phyloP scores from a whole-genome alignment of 2,113 vertebrate genomes.

The Xiphophorus maculatus region DNA sequence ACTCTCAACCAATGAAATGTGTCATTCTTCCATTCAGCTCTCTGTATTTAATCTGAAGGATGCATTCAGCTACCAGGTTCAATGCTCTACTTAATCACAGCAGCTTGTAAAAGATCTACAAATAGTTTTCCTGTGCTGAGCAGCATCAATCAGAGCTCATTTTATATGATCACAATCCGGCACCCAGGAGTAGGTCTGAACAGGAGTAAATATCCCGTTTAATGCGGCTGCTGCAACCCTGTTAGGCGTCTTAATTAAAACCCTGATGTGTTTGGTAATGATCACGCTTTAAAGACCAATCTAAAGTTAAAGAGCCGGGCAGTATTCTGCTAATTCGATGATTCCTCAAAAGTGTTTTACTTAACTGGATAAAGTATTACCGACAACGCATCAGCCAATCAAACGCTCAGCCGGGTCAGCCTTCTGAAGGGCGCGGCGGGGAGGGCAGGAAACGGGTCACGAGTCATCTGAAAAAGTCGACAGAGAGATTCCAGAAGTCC shows the following conservation, averaged over 20 bases:
- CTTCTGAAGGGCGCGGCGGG: conserved; percentile 2
- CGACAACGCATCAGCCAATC: conserved; percentile 9
- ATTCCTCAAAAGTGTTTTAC: conserved; percentile 5
- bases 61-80: not conserved
- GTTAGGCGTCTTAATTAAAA: conserved; percentile 59
- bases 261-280: conserved; percentile 44
- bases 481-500: conserved; percentile 77
- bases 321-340: conserved; percentile 37
- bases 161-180: conserved; percentile 23
- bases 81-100: conserved; percentile 4
- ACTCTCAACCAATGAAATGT: not conserved
- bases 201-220: conserved; percentile 22
- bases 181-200: conserved; percentile 17
- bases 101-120: not conserved
- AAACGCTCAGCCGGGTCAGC: conserved; percentile 21
- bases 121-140: not conserved
- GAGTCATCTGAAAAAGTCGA: conserved; percentile 69
- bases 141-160: conserved; percentile 4
- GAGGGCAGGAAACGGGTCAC: conserved; percentile 58
- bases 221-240: conserved; percentile 27
- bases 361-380: not conserved
- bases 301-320: conserved; percentile 43
- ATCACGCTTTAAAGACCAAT: conserved; percentile 59
- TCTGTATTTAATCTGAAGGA: not conserved
- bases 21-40: not conserved